Conservation (phyloP, 1,140 invertebrate genomes). For the Drosophila bocki region DNA sequence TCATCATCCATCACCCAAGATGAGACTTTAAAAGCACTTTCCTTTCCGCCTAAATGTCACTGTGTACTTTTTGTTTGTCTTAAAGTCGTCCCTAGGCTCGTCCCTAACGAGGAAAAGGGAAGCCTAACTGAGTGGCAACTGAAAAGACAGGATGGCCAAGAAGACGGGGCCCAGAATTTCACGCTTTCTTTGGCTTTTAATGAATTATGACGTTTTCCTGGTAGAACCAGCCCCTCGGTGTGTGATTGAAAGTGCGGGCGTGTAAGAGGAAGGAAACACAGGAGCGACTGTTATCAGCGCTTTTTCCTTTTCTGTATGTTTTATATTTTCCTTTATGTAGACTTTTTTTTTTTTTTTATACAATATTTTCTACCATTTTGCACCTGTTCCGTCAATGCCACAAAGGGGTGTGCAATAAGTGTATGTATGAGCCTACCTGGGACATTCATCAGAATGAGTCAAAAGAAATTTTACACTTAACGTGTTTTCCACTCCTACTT, state of each 20-base stretch:
- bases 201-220: constrained; percentile 80
- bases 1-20: constrained; percentile 36
- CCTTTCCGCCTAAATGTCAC: constrained; percentile 22
- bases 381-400: constrained; percentile 58
- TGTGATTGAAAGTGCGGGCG: constrained; percentile 11
- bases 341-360: constrained; percentile 21
- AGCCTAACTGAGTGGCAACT: constrained; percentile 57
- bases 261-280: constrained; percentile 2
- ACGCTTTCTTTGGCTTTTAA: constrained; percentile 70
- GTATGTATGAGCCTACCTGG: constrained; percentile 30
- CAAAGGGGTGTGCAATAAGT: constrained; percentile 22
- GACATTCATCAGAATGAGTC: constrained; percentile 75
- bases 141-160: constrained; percentile 17
- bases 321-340: constrained; percentile 20
- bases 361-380: constrained; percentile 58
- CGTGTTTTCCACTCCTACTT: constrained; percentile 72
- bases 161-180: constrained; percentile 47
- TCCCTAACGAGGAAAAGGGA: constrained; percentile 12
- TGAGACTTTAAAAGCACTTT: constrained; percentile 44
- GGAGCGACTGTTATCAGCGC: constrained; percentile 56
- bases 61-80: constrained; percentile 18
- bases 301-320: constrained; percentile 29
- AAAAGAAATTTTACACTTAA: constrained; percentile 83
- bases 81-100: constrained; percentile 28
- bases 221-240: constrained; percentile 20